These are phyloP conservation scores for Chloroceryle aenea DNA, from an alignment of 2,113 vertebrate species.

Conservation along the genomic window DNA sequence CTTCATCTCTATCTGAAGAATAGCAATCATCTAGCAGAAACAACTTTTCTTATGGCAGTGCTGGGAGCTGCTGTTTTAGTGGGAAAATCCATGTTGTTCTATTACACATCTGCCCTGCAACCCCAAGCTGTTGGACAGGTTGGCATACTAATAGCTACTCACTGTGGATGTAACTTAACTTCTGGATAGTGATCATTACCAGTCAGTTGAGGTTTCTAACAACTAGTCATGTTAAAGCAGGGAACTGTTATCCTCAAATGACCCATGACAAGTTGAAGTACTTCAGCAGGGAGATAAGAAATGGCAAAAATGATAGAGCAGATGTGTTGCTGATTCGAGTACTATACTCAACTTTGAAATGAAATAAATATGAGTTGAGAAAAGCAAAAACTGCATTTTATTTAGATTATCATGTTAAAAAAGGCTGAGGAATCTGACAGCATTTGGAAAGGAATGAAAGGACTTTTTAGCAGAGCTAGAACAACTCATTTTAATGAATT, in stretches of 20 bases:
- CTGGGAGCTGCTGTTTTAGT: background rate
- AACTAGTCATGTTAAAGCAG: background rate
- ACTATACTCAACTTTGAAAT: conserved; percentile 40
- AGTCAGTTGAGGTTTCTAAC: background rate
- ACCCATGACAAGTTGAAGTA: background rate
- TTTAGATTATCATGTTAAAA: conserved; percentile 38
- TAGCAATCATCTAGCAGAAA: background rate
- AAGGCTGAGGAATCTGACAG: background rate
- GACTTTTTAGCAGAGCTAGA: conserved; percentile 9
- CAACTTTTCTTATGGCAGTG: background rate
- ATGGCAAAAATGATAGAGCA: conserved; percentile 26
- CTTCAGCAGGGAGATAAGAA: conserved; percentile 18
- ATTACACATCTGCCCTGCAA: background rate
- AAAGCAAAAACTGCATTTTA: conserved; percentile 35
- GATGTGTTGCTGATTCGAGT: background rate
- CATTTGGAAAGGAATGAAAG: conserved; percentile 62
- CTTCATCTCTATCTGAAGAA: background rate
- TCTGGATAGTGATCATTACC: background rate
- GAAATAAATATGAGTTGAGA: conserved; percentile 36
- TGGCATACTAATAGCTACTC: background rate
- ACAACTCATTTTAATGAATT: conserved; percentile 58
- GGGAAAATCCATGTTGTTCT: background rate
- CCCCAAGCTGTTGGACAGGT: background rate
- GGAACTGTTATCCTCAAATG: conserved; percentile 46
- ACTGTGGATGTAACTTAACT: background rate